These are phyloP conservation scores for Oligia strigilis DNA, from an alignment of 2,888 invertebrate genomes.

Conservation along the genomic window DNA sequence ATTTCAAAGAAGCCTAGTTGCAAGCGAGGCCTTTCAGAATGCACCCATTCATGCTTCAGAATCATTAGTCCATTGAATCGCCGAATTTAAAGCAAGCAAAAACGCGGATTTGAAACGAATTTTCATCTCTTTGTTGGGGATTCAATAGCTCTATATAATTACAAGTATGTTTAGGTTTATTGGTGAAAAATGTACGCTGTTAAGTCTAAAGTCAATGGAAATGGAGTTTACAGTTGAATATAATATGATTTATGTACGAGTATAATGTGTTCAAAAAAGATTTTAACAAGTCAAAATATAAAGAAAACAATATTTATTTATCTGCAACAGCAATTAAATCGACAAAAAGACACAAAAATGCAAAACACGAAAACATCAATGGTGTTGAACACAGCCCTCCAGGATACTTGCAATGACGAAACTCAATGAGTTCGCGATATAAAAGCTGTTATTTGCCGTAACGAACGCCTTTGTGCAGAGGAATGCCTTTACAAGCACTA, in stretches of 20 bases:
- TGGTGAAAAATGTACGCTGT: constrained; percentile 46
- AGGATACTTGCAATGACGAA: constrained; percentile 70
- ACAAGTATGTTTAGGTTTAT: constrained; percentile 58
- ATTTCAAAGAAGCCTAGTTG: constrained; percentile 75
- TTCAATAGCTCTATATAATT: constrained; percentile 67
- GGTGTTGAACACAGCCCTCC: constrained; percentile 49
- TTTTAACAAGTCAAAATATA: not conserved
- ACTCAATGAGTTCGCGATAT: constrained; percentile 70
- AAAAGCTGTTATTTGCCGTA: constrained; percentile 78
- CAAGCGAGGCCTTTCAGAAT: constrained; percentile 78
- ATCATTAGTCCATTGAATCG: constrained; percentile 87
- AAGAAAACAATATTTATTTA: not conserved
- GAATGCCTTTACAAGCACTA: constrained; percentile 68
- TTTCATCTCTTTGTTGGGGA: constrained; percentile 65
- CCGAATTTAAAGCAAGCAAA: constrained; percentile 82
- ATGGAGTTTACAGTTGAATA: constrained; percentile 5
- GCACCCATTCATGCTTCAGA: constrained; percentile 81
- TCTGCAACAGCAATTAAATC: constrained; percentile 8
- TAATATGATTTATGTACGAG: not conserved
- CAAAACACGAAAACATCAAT: constrained; percentile 46
- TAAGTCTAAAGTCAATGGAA: constrained; percentile 13
- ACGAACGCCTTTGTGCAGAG: constrained; percentile 76
- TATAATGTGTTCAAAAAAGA: not conserved
- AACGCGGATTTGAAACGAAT: constrained; percentile 71
- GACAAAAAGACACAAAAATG: constrained; percentile 30